Conservation (phyloP, 2,888 invertebrate genomes). For the Watsonalla binaria region DNA sequence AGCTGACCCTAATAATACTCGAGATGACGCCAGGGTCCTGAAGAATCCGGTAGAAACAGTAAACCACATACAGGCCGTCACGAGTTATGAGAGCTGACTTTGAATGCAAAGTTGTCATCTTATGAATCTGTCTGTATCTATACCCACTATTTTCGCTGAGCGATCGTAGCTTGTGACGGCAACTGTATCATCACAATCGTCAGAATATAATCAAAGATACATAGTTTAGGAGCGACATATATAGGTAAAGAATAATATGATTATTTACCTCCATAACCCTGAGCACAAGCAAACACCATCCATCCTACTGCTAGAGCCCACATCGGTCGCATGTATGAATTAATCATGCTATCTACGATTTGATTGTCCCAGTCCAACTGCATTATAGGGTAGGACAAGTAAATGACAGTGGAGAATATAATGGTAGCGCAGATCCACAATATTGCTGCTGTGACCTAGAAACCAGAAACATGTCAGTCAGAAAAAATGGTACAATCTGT, state of each 20-base stretch:
- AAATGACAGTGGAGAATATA: conserved; percentile 21
- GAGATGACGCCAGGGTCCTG: too few species aligned
- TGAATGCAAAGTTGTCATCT: too few species aligned
- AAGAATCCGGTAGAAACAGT: too few species aligned
- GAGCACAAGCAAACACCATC: conserved; percentile 65
- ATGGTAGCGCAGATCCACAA: conserved; percentile 27
- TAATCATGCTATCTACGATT: conserved; percentile 42
- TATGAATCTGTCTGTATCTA: too few species aligned
- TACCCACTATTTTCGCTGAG: neutral
- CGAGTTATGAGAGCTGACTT: too few species aligned
- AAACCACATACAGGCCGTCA: too few species aligned
- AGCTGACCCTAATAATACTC: too few species aligned
- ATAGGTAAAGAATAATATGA: neutral
- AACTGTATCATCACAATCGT: too few species aligned
- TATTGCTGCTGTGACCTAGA: conserved; percentile 26
- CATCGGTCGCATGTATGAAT: conserved; percentile 53
- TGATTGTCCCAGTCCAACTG: conserved; percentile 48
- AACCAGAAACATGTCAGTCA: conserved; percentile 1
- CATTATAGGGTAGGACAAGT: conserved; percentile 34
- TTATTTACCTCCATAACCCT: conserved; percentile 48
- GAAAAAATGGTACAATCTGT: neutral
- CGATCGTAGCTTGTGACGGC: too few species aligned
- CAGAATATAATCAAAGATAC: too few species aligned
- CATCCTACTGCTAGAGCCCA: conserved; percentile 68
- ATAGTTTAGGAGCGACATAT: too few species aligned